Evolutionary conservation across 2,888 invertebrate genomes (phyloP), one percentile per base, ranked within the genome.

Genomic region (Mycalesis mineus): DNA sequence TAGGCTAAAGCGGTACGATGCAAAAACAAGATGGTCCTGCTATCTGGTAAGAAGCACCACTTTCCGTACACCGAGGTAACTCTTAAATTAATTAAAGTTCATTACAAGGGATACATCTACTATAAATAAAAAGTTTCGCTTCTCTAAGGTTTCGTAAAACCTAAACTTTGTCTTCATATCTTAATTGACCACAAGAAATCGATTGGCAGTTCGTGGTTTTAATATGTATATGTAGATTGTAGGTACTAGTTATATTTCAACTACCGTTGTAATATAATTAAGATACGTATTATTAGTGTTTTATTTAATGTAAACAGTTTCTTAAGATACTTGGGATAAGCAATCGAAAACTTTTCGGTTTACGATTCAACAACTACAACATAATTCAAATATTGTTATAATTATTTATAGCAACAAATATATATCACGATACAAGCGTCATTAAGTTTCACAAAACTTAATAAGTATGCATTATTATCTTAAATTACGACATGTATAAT

Each of bases 191-290:
- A 65, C 68, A 60, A 61, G 60, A 65, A 58, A 63, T 58, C 11
- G n/a, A 9, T 68, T 65, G 67, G 68, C 71, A 71, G 68, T 69
- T 68, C 57, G 64, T 64, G 57, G 65, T 63, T 60, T 41, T n/a
- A 13, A 15, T 42, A 37, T 37, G 8, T 33, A 15, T 11, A 22
- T 22, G 5, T 22, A 22, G 5, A 22, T 22, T 22, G 22, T 22
- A 22, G 22, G 22, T 22, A 22, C 22, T 22, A 22, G 22, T 7
- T 49, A 33, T 37, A 37, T 28, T 49, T 49, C 22, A 49, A 49
- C 37, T 11, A 37, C 37, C 14, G 17, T 48, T 22, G 5, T 14
- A 9, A 33, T 15, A 14, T 37, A n/a, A 37, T 36, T 15, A 15
- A 9, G 15, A n/a, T 33, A 48, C 5, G 13, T 29, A 31, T 11